Percentiles rank a stretch among this genome's conserved stretches.
Conservation (phyloP, 2,888 invertebrate genomes). For the Acleris emargana region DNA sequence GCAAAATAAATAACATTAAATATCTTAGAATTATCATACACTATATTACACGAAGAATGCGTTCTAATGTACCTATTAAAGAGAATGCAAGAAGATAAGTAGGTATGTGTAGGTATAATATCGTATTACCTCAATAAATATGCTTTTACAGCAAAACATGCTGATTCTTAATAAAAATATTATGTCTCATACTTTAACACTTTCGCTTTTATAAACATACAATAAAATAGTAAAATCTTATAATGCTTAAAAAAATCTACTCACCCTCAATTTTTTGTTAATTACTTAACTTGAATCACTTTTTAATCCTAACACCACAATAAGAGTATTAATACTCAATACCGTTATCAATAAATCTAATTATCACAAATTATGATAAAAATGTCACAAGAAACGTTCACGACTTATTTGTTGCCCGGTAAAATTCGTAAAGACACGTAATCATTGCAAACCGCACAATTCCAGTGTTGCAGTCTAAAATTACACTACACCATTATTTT, state of each 20-base stretch:
- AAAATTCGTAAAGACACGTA: constrained; percentile 56
- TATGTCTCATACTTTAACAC: too few species aligned
- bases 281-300: constrained; percentile 4
- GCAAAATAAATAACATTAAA: too few species aligned
- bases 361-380: constrained; percentile 35
- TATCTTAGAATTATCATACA: too few species aligned
- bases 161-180: too few species aligned
- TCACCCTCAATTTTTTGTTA: too few species aligned
- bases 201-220: neutral
- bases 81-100: too few species aligned
- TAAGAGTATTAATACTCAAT: constrained; percentile 13
- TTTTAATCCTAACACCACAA: constrained; percentile 9
- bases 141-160: too few species aligned
- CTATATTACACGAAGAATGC: too few species aligned
- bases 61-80: too few species aligned
- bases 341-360: constrained; percentile 20
- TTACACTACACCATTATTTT: constrained; percentile 16
- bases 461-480: constrained; percentile 54
- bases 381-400: constrained; percentile 35
- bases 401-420: constrained; percentile 38
- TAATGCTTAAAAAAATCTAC: neutral
- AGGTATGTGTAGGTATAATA: too few species aligned
- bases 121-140: too few species aligned
- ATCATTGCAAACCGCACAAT: constrained; percentile 42
- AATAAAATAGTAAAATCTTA: too few species aligned